These are phyloP conservation scores for Pogonophryne albipinna DNA, from an alignment of 2,797 vertebrate genomes.

Conservation along the genomic window DNA sequence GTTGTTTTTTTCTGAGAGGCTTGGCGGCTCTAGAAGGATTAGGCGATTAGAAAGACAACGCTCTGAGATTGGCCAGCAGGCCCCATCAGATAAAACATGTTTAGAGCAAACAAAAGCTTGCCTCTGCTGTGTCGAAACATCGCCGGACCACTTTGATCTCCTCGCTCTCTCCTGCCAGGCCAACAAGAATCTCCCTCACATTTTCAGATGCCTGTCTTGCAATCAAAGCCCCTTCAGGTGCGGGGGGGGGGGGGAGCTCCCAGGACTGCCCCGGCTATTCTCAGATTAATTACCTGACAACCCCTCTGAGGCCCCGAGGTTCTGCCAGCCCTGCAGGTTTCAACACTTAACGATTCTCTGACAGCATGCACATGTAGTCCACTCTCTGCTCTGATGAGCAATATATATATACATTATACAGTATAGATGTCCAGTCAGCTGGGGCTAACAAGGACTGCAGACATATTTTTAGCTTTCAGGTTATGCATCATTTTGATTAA, in stretches of 20 bases:
- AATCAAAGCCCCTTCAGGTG: constrained; percentile 70
- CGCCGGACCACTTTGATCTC: constrained; percentile 68
- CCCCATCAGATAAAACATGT: constrained; percentile 73
- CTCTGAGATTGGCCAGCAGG: constrained; percentile 51
- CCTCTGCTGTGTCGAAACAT: constrained; percentile 61
- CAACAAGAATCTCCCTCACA: constrained; percentile 61
- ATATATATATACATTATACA: neutral
- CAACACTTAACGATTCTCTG: constrained; percentile 50
- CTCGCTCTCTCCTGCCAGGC: constrained; percentile 43
- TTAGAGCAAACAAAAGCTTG: constrained; percentile 71
- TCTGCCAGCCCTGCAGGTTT: constrained; percentile 63
- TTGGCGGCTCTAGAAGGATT: constrained; percentile 58
- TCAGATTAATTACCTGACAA: constrained; percentile 74
- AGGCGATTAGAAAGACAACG: constrained; percentile 63
- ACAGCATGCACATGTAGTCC: constrained; percentile 36
- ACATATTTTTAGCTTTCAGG: constrained; percentile 9
- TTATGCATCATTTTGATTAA: neutral
- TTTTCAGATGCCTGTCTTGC: constrained; percentile 64
- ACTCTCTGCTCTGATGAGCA: constrained; percentile 31
- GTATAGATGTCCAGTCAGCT: neutral
- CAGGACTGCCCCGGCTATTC: constrained; percentile 59
- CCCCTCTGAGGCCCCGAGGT: constrained; percentile 48
- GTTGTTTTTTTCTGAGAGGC: constrained; percentile 21
- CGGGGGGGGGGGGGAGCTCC: constrained; percentile 29
- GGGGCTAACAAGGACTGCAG: constrained; percentile 3